Evolutionary conservation across 2,113 vertebrate genomes (phyloP), one percentile per base, ranked within the genome.

Genomic region (Ardeotis arabs): DNA sequence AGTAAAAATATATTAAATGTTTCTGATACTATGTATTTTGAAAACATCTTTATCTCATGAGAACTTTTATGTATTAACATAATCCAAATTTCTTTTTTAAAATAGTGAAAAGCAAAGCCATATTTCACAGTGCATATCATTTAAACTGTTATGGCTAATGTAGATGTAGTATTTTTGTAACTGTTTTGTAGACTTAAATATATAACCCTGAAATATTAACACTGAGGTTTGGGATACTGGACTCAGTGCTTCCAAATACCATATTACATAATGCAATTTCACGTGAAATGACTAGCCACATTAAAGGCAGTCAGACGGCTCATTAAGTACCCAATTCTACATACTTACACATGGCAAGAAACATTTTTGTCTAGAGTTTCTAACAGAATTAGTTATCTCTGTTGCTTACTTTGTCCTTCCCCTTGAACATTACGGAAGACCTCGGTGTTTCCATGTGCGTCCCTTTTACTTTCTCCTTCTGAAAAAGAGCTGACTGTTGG

Each of bases 181-280:
- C 23, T 27, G 7, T 52, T 82, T 81, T 64, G 21, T 29, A 84
- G 15, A 12, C 69, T 14, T 60, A 44, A 82, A 44, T 37, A 59
- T 10, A 56, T 1, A 66, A 25, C 5, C 11, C 52, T 21, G 18
- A 81, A 69, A 62, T 70, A 78, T 19, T 53, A 66, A n/a, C 5
- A 13, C 19, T 33, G 7, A 50, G 3, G 6, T 0, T 2, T 82
- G 5, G 4, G 8, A 17, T 78, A 67, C 24, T 9, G 52, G n/a
- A 66, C 25, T 62, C 50, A 33, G 19, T 31, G 20, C 12, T 66
- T 89, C 28, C 11, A n/a, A 33, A 60, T 35, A 37, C 5, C 8
- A 5, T 44, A 75, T 24, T 20, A 33, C 4, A 15, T 29, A 50
- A 27, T 25, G 6, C 7, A 64, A 55, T 55, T 67, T 72, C 17